Evolutionary conservation across 2,888 invertebrate genomes (phyloP), one percentile per base, ranked within the genome.

Genomic region (Ecliptopera silaceata): DNA sequence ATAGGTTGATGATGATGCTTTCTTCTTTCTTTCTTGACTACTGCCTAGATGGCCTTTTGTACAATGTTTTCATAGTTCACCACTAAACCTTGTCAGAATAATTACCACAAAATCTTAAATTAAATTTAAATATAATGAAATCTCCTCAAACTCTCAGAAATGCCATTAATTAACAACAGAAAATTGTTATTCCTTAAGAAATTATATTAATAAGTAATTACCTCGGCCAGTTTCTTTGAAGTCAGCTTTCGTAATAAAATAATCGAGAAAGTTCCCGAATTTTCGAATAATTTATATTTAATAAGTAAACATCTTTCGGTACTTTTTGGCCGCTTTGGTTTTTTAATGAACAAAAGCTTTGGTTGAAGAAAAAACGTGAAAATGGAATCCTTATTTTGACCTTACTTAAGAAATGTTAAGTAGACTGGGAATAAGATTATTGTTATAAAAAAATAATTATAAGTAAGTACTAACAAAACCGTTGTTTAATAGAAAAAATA

Each of bases 141-240:
- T 32, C 32, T 11, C 44, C 57, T 53, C 48, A 42, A 59, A 45
- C 41, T 55, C 44, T 56, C n/a, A 5, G 26, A 43, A 54, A 47
- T 48, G 42, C 15, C 12, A 48, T 48, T 48, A 39, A 43, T 55
- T 44, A 56, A 29, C 13, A 41, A 38, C 12, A 29, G 49, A 49
- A 54, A 59, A 54, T 57, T 63, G 38, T 61, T 48, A 56, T 60
- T 64, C 47, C 56, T 50, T 65, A 61, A 53, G 56, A 65, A 61
- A 65, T 67, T 63, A 58, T 65, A 62, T 67, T 69, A 74, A 66
- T 68, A 67, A 68, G 66, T 68, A 70, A 71, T 59, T 64, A 52
- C 53, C 52, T 51, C 38, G 44, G 22, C 44, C 47, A 47, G 63
- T 59, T 63, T 57, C 63, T 69, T 60, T 64, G 49, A 54, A 62